Conservation (phyloP, 2,113 vertebrate species). For the Mobula birostris region DNA sequence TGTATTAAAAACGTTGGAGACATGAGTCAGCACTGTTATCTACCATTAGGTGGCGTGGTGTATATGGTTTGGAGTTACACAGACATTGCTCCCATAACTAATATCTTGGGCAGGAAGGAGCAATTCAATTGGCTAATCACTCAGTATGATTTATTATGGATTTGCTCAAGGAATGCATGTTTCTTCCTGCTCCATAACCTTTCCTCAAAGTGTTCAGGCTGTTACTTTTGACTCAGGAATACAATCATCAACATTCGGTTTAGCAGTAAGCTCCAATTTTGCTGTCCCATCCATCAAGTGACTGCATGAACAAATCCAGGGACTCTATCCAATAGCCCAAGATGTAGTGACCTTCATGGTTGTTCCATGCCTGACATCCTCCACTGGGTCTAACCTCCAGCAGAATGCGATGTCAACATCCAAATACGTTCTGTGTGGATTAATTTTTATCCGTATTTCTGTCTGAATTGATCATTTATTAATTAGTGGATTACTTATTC, state of each 20-base stretch:
- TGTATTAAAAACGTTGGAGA: background rate
- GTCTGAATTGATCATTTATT: background rate
- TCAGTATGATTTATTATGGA: constrained; percentile 25
- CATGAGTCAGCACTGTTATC: background rate
- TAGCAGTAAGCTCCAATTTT: background rate
- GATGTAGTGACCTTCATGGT: constrained; percentile 30
- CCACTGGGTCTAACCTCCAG: constrained; percentile 15
- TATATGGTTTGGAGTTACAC: background rate
- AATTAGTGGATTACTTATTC: background rate
- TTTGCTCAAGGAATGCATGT: background rate
- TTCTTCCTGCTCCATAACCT: constrained; percentile 12
- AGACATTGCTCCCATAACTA: background rate
- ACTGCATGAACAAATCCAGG: constrained; percentile 8
- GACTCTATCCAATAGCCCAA: constrained; percentile 29
- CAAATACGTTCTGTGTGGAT: background rate
- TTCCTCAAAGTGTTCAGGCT: constrained; percentile 31
- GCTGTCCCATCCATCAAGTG: constrained; percentile 32
- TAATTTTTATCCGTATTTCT: background rate
- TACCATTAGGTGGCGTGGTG: background rate
- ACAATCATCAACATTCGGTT: constrained; percentile 30
- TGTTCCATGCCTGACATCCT: constrained; percentile 4
- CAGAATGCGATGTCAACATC: background rate
- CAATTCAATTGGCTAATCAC: background rate
- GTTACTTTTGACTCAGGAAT: constrained; percentile 22
- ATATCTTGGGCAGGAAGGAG: background rate